Evolutionary conservation across 2,113 vertebrate species (phyloP), one percentile per base, ranked within the genome.

Genomic region (Oncorhynchus tshawytscha): DNA sequence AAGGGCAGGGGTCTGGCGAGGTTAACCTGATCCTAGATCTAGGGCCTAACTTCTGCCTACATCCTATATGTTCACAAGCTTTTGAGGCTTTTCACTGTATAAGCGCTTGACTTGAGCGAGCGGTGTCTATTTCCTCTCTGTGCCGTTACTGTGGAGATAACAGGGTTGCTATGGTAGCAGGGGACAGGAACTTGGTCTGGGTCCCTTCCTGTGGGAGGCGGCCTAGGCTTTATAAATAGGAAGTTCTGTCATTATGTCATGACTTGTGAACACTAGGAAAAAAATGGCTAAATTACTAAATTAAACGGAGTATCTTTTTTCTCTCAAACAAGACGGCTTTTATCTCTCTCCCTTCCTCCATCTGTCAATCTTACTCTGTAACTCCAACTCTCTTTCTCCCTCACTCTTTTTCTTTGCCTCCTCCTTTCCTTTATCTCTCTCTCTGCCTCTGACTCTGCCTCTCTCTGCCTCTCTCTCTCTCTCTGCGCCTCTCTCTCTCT

Each of bases 201-300:
- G 75, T 83, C 81, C 82, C 67, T 81, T 89, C 83, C 86, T 84
- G 76, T 67, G 72, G 25, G 75, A 72, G 60, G 60, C 8, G 60
- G 8, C 22, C 60, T 64, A n/a, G 60, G 7, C 60, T 64, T n/a
- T 64, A 22, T 64, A 22, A 64, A 25, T n/a, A 64, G n/a, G 9
- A 12, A 25, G 22, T 8, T 22, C n/a, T n/a, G n/a, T 64, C 60
- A 11, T 24, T 54, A 18, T 54, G 16, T 25, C 9, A 27, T 18
- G 64, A 24, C 64, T 65, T 54, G 51, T 54, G 51, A 54, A 45
- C 16, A 54, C 51, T 4, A 54, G 51, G 5, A 11, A 54, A 16
- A 15, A 54, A 54, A 18, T 27, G 51, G 51, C 51, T 54, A 54
- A 15, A 15, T 54, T 20, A 24, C 22, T 24, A 2, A 4, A 18